phyloP scores from a whole-genome alignment of 2,888 invertebrate species.

The Parochlus steinenii region DNA sequence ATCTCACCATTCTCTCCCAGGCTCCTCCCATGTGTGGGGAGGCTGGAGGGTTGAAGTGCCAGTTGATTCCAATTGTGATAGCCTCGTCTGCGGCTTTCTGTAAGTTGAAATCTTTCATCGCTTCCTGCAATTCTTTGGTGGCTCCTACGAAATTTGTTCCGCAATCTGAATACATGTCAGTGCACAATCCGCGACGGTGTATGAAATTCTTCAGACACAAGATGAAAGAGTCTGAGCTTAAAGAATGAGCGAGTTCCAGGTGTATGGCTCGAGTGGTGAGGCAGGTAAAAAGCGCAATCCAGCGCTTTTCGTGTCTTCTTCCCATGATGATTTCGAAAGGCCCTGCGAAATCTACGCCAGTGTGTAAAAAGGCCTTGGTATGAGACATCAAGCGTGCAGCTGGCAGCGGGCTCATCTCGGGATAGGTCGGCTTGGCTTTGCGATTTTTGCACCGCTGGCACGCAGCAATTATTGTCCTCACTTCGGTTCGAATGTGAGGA shows the following conservation, averaged over 20 bases:
- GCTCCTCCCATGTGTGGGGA: slow-evolving; percentile 14
- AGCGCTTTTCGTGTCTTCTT: neutral
- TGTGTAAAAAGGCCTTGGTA: slow-evolving; percentile 1
- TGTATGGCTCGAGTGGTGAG: slow-evolving; percentile 14
- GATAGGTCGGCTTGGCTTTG: no score
- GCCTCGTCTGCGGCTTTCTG: no score
- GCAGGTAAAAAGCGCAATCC: slow-evolving; percentile 15
- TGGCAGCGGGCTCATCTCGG: no score
- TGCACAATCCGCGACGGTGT: slow-evolving; percentile 12
- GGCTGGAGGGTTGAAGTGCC: slow-evolving; percentile 14
- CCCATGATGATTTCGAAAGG: slow-evolving; percentile 4
- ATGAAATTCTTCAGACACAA: no score
- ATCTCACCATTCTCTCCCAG: slow-evolving; percentile 15
- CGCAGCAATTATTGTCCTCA: no score
- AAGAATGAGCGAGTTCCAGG: slow-evolving; percentile 17
- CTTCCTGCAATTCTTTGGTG: neutral
- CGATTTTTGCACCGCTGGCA: no score
- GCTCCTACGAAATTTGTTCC: slow-evolving; percentile 14
- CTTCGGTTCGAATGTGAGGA: no score
- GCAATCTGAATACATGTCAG: slow-evolving; percentile 14
- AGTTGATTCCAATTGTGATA: neutral
- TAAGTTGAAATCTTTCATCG: neutral
- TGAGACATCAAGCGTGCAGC: no score
- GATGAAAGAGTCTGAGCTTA: slow-evolving; percentile 14
- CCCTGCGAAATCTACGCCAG: slow-evolving; percentile 9